phyloP scores from a whole-genome alignment of 1,140 invertebrate species.

The Drosophila yakuba region DNA sequence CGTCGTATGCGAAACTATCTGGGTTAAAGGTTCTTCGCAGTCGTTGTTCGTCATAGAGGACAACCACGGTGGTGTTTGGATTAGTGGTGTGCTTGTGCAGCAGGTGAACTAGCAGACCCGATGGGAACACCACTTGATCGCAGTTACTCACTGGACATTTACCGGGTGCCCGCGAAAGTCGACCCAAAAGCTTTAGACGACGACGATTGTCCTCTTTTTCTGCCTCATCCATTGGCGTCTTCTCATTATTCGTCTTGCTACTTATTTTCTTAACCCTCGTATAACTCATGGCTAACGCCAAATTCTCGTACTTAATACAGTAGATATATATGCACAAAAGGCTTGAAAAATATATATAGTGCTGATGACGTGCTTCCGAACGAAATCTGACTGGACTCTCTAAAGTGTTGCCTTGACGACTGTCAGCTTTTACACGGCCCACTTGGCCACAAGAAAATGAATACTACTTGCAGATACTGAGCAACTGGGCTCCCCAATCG shows the following conservation, averaged over 20 bases:
- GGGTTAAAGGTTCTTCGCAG: slow-evolving; percentile 23
- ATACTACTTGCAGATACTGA: too few relatives aligned
- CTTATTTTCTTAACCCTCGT: background rate
- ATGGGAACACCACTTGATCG: slow-evolving; percentile 35
- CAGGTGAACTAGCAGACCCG: slow-evolving; percentile 33
- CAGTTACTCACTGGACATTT: slow-evolving; percentile 39
- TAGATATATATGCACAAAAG: background rate
- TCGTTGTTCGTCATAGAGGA: slow-evolving; percentile 21
- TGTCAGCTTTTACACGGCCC: background rate
- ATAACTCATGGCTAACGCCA: background rate
- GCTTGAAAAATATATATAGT: background rate
- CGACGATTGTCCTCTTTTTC: background rate
- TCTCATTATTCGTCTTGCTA: background rate
- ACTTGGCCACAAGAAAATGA: background rate
- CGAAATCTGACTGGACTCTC: background rate
- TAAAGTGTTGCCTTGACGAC: background rate
- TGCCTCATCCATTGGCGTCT: background rate
- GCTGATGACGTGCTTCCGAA: background rate
- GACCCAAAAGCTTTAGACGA: background rate
- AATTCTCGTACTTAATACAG: background rate
- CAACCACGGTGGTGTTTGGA: background rate
- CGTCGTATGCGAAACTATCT: background rate
- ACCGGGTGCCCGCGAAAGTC: slow-evolving; percentile 11
- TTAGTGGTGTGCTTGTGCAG: slow-evolving; percentile 14
- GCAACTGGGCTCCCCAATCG: background rate